phyloP scores from a whole-genome alignment of 2,797 vertebrate species.

The Pteropus rufus region DNA sequence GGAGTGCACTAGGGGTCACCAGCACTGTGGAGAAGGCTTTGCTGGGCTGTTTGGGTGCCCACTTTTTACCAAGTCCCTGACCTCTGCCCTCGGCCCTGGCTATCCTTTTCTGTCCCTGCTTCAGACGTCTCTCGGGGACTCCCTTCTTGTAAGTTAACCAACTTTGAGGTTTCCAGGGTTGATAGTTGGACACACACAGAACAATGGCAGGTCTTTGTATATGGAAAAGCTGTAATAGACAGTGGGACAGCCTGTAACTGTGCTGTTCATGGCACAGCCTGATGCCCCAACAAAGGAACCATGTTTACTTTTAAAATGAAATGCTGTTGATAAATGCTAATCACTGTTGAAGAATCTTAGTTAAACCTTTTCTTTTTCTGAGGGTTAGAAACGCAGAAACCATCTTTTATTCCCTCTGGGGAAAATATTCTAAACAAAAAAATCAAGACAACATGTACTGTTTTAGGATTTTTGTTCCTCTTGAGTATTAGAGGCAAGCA shows the following conservation, averaged over 20 bases:
- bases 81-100: neutral
- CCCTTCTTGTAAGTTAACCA: neutral
- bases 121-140: neutral
- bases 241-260: neutral
- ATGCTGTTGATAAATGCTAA: neutral
- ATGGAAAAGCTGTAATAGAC: accelerated
- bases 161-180: neutral
- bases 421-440: neutral
- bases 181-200: neutral
- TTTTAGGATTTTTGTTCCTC: neutral
- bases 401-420: neutral
- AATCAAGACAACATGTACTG: no score
- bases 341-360: neutral
- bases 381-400: neutral
- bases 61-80: no score
- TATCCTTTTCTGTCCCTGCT: neutral
- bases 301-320: neutral
- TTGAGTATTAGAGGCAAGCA: neutral
- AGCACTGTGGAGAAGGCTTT: neutral
- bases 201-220: neutral
- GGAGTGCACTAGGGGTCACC: neutral
- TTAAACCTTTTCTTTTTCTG: neutral
- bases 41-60: accelerated
- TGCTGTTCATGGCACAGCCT: accelerated
- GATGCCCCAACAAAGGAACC: neutral